Evolutionary conservation across 2,888 invertebrate genomes (phyloP), one percentile per base, ranked within the genome.

Genomic region (Drosophila fungiperda): DNA sequence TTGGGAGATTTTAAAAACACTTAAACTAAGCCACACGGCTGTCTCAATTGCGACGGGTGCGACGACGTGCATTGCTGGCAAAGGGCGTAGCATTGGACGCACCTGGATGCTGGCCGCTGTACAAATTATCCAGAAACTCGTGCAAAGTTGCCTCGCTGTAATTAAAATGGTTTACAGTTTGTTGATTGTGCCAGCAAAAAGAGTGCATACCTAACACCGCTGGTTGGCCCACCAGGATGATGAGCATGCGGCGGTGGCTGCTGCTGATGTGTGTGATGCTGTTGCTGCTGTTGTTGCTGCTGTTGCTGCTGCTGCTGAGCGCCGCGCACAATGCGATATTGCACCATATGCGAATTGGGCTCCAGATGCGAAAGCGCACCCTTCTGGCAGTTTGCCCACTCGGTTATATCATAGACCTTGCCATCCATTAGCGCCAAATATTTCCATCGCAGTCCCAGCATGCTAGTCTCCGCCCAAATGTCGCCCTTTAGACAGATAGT

Each of bases 391-490:
- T 97, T 96, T 29, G 98, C 99, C 99, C 99, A 99, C 93, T 98
- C 98, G 53, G 98, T 98, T 88, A 99, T 98, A 94, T 99, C 98
- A 93, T 98, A 99, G 36, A 99, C 97, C 75, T 96, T 97, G 65
- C 98, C 98, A 93, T 99, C 98, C 98, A 99, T 98, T 90, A 98
- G 97, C 61, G 99, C 98, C 93, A 97, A 98, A 94, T 98, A 99
- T 94, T 97, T 97, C 96, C 98, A 98, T 55, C 97, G 95, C 84
- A 98, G 95, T 20, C 98, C 98, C 94, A 98, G 95, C 94, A 97
- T 95, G 88, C 95, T 95, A 49, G 97, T 97, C 94, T 99, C 99
- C 54, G 98, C 98, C 99, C 99, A 98, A 88, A 98, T 98, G 93
- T 98, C 98, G 70, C 98, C 98, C 97, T 97, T 92, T 1, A 7